A percentile compares a stretch with the other conserved stretches of the same genome.
Evolutionary conservation across 64 coral and sea anemone species (phyloP).

Genomic region (Montipora cactus): DNA sequence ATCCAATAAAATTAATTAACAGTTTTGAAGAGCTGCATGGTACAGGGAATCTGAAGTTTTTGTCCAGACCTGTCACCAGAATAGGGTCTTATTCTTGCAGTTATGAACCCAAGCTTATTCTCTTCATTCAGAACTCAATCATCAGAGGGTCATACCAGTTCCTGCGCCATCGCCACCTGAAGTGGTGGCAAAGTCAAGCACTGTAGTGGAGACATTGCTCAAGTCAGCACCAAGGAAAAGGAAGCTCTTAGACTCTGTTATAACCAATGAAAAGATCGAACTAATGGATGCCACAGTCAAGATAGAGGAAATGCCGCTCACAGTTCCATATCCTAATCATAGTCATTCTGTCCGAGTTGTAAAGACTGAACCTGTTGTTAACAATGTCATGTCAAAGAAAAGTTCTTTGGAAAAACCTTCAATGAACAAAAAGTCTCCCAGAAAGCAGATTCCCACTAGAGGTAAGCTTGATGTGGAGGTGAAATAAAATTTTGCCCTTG

Average conservation of each 20-base stretch:
- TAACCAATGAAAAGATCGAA: constrained; percentile 79
- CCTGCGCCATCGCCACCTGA: constrained; percentile 73
- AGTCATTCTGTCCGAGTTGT: constrained; percentile 6
- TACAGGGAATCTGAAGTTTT: too few relatives aligned
- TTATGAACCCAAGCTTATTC: background rate
- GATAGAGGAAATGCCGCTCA: constrained; percentile 94
- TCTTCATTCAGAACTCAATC: constrained; percentile 70
- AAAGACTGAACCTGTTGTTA: constrained; percentile 14
- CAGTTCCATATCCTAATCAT: constrained; percentile 83
- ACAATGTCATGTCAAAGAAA: constrained; percentile 64
- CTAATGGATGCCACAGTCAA: constrained; percentile 85
- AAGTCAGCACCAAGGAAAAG: constrained; percentile 56
- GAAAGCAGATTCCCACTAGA: constrained; percentile 92
- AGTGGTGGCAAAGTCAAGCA: constrained; percentile 26
- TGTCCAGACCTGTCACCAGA: too few relatives aligned
- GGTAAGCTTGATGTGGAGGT: constrained; percentile 43
- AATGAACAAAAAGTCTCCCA: constrained; percentile 82
- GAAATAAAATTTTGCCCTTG: too few relatives aligned
- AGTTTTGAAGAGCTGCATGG: too few relatives aligned
- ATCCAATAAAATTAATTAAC: too few relatives aligned
- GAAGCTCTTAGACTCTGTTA: constrained; percentile 45
- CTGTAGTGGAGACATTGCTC: constrained; percentile 69
- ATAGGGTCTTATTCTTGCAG: too few relatives aligned
- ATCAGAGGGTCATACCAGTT: constrained; percentile 73
- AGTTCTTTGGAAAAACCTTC: constrained; percentile 49